Conservation (phyloP, 2,888 invertebrate genomes). For the Phyto melanocephala region DNA sequence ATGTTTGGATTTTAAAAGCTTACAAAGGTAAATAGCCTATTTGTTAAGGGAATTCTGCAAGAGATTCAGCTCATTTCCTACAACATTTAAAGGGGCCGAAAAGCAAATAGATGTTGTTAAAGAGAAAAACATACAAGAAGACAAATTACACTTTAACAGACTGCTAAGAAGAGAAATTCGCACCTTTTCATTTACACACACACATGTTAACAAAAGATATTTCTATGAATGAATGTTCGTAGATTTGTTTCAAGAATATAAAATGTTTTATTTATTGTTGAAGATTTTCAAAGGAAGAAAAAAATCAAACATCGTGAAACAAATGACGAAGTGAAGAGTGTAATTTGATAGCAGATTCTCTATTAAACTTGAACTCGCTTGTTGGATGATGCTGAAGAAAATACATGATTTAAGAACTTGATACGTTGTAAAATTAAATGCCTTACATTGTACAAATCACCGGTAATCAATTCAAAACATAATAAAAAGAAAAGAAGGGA, state of each 20-base stretch:
- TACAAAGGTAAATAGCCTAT: constrained; percentile 59
- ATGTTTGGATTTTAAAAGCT: constrained; percentile 8
- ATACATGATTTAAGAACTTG: constrained; percentile 44
- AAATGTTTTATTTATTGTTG: constrained; percentile 54
- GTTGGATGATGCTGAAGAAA: constrained; percentile 28
- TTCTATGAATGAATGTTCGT: neutral
- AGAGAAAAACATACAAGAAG: constrained; percentile 63
- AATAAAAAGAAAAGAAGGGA: neutral
- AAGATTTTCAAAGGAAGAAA: constrained; percentile 5
- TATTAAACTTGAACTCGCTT: neutral
- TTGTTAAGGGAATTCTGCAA: constrained; percentile 51
- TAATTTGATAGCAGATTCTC: constrained; percentile 24
- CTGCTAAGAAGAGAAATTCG: constrained; percentile 63
- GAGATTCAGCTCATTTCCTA: constrained; percentile 49
- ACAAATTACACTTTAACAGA: constrained; percentile 74
- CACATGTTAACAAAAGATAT: neutral
- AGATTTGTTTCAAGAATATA: constrained; percentile 25
- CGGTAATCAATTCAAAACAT: constrained; percentile 65
- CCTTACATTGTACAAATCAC: constrained; percentile 66
- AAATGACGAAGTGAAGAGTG: constrained; percentile 24
- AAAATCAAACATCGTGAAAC: constrained; percentile 17
- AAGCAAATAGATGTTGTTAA: constrained; percentile 15
- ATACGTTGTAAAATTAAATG: constrained; percentile 65
- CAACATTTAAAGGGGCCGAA: constrained; percentile 29
- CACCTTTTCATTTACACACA: constrained; percentile 48